phyloP scores from a whole-genome alignment of 2,888 invertebrate genomes.

The Antheraea assamensis region DNA sequence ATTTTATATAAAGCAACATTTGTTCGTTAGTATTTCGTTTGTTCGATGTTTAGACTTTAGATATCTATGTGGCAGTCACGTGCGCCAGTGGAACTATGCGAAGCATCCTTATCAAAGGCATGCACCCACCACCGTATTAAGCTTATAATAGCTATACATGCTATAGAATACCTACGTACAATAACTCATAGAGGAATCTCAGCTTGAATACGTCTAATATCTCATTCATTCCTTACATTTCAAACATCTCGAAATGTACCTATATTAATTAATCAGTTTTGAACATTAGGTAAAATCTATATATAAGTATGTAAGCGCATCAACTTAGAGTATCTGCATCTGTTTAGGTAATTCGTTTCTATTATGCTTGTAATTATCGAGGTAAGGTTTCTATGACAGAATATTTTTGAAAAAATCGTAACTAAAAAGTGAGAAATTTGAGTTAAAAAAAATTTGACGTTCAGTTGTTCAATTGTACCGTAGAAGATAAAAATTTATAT shows the following conservation, averaged over 20 bases:
- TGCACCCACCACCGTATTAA: slow-evolving; percentile 65
- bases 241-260: slow-evolving; percentile 1
- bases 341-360: too few species aligned
- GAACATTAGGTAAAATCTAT: too few species aligned
- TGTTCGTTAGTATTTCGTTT: slow-evolving; percentile 6
- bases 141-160: slow-evolving; percentile 52
- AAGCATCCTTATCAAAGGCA: slow-evolving; percentile 76
- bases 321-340: too few species aligned
- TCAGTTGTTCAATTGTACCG: too few species aligned
- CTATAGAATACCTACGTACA: slow-evolving; percentile 65
- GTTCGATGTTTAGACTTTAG: slow-evolving; percentile 15
- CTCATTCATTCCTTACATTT: slow-evolving; percentile 59
- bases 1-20: slow-evolving; percentile 6
- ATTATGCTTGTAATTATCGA: too few species aligned
- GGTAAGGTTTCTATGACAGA: too few species aligned
- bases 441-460: too few species aligned
- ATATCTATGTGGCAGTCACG: slow-evolving; percentile 41
- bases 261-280: not conserved
- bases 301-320: too few species aligned
- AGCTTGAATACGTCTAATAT: slow-evolving; percentile 58
- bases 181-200: slow-evolving; percentile 66
- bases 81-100: slow-evolving; percentile 65
- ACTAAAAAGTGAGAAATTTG: too few species aligned
- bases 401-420: too few species aligned
- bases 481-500: too few species aligned